These are phyloP conservation scores for Campylomormyrus numenius DNA, from an alignment of 2,113 vertebrate genomes.

Conservation along the genomic window DNA sequence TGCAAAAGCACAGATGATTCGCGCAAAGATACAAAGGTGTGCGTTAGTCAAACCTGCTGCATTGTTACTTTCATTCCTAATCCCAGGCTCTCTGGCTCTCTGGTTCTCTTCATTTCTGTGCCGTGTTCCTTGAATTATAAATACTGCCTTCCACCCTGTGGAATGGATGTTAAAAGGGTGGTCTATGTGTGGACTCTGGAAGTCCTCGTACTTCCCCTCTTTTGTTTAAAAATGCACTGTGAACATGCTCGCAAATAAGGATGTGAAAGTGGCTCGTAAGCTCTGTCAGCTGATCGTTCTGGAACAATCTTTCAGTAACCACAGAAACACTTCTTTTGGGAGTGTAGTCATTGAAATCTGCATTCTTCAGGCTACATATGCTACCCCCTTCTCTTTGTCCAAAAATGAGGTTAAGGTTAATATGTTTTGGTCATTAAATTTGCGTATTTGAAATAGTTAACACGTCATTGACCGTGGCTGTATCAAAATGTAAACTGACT, in stretches of 20 bases:
- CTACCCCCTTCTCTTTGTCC: not conserved
- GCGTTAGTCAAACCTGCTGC: not conserved
- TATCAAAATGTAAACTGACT: not conserved
- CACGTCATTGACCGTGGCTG: not conserved
- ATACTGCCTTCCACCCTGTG: not conserved
- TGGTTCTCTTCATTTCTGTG: not conserved
- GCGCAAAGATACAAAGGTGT: not conserved
- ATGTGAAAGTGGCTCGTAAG: not conserved
- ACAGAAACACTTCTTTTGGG: not conserved
- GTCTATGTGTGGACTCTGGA: not conserved
- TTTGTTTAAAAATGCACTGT: not conserved
- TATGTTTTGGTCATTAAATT: not conserved
- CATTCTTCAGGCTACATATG: not conserved
- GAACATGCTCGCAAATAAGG: slow-evolving; percentile 1
- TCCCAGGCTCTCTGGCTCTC: not conserved
- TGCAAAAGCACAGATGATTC: not conserved
- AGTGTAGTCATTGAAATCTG: not conserved
- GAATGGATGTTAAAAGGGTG: not conserved
- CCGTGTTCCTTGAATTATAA: not conserved
- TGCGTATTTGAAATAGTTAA: not conserved
- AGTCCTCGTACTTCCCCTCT: slow-evolving; percentile 16
- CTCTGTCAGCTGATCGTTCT: not conserved
- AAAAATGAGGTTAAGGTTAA: not conserved
- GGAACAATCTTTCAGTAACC: not conserved
- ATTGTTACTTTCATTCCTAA: not conserved